Conservation (phyloP, 2,888 invertebrate genomes). For the Bombyx huttoni region DNA sequence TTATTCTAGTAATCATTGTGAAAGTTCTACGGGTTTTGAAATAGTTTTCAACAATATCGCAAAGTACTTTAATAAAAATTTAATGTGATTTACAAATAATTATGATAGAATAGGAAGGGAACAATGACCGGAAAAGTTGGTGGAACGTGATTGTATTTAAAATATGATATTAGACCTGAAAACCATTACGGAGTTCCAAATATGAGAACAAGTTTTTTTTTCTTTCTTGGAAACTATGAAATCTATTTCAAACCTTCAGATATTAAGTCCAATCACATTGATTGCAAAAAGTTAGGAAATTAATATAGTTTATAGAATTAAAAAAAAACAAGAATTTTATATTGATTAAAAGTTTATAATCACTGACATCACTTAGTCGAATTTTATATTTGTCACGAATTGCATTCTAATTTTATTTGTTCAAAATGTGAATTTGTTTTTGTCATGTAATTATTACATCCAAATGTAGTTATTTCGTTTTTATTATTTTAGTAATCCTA, state of each 20-base stretch:
- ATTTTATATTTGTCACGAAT: background rate
- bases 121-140: background rate
- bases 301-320: conserved; percentile 24
- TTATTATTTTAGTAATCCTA: too few relatives aligned
- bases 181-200: background rate
- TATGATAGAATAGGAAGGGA: background rate
- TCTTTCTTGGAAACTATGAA: conserved; percentile 27
- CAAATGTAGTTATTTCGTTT: too few relatives aligned
- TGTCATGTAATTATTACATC: too few relatives aligned
- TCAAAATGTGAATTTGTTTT: conserved; percentile 2
- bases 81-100: conserved; percentile 16
- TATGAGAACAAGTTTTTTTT: conserved; percentile 2
- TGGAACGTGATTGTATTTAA: background rate
- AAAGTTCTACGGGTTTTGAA: conserved; percentile 59
- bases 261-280: conserved; percentile 37
- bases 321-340: conserved; percentile 46
- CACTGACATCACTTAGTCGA: conserved; percentile 14
- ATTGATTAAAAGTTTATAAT: conserved; percentile 29
- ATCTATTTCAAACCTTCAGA: conserved; percentile 63
- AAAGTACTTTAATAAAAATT: conserved; percentile 12
- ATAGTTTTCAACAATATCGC: conserved; percentile 36
- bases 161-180: background rate
- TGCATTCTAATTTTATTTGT: background rate
- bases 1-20: conserved; percentile 16
- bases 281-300: conserved; percentile 35